Evolutionary conservation across 2,888 invertebrate genomes (phyloP), one percentile per base, ranked within the genome.

Genomic region (Ypsolopha sequella): DNA sequence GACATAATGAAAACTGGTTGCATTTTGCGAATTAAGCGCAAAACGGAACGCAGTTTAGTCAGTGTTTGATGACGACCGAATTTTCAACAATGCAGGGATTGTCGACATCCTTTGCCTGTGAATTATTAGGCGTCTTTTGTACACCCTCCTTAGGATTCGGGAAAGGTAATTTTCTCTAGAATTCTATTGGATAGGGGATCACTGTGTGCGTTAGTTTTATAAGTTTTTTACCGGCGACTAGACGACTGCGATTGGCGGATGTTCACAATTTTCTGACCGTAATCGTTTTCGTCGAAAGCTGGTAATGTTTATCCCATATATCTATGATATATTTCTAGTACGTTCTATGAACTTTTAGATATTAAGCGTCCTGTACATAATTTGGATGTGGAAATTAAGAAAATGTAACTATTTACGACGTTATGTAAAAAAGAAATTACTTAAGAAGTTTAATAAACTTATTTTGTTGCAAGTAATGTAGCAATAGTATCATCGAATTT

Each of bases 271-370:
- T 10, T 24, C 56, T 55, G 55, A 54, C 54, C 58, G 57, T 60
- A 60, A 62, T 73, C 69, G 71, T 59, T 50, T 6, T 57, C 62
- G 73, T 73, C 65, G 81, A 84, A 84, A 88, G 86, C 87, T 88
- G 89, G 92, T 92, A 91, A 91, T 90, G 90, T 90, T 94, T 92
- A 92, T 93, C 94, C 94, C 94, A 96, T 96, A 96, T 96, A 96
- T 96, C 96, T 94, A 95, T 96, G 96, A 96, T 96, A 96, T 96
- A 95, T 95, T 91, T 91, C 87, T 89, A 89, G 95, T 96, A 96
- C 92, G 96, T 96, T 96, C 96, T 95, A 93, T 96, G 96, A 96
- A 96, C 96, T 79, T 75, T 72, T 84, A 84, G 76, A 48, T 70
- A 49, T 52, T 72, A 74, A 76, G 73, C 43, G 84, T 73, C 59